Conservation (phyloP, 1,140 invertebrate species). For the Brachionus angularis region DNA sequence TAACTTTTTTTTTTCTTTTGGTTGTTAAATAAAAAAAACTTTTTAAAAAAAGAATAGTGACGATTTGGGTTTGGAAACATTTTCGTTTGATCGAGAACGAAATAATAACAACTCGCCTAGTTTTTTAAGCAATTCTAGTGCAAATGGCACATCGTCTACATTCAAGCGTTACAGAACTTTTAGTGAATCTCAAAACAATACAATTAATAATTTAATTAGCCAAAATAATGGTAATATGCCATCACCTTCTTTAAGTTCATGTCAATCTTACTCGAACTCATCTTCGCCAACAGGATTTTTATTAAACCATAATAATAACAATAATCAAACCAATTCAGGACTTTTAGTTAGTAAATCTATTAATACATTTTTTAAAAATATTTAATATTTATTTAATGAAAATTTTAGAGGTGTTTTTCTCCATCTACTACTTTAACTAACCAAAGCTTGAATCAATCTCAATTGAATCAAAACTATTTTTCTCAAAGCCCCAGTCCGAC, state of each 20-base stretch:
- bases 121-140: background rate
- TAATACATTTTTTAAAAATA: background rate
- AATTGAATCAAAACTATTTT: slow-evolving; percentile 37
- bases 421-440: slow-evolving; percentile 30
- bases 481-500: slow-evolving; percentile 43
- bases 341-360: slow-evolving; percentile 4
- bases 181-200: slow-evolving; percentile 38
- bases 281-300: slow-evolving; percentile 27
- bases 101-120: slow-evolving; percentile 20
- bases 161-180: slow-evolving; percentile 42
- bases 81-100: slow-evolving; percentile 13
- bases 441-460: background rate
- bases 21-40: no score
- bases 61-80: background rate
- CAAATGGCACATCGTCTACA: slow-evolving; percentile 17
- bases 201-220: background rate
- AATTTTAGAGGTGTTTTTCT: slow-evolving; percentile 22
- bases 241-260: slow-evolving; percentile 24
- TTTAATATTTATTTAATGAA: background rate
- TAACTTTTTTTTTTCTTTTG: no score
- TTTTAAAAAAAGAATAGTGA: slow-evolving; percentile 11
- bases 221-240: slow-evolving; percentile 37
- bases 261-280: slow-evolving; percentile 31
- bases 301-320: slow-evolving; percentile 15
- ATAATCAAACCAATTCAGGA: background rate